Base-by-base conservation (phyloP, 2,888 invertebrate species). In the Eupeodes luniger region DNA sequence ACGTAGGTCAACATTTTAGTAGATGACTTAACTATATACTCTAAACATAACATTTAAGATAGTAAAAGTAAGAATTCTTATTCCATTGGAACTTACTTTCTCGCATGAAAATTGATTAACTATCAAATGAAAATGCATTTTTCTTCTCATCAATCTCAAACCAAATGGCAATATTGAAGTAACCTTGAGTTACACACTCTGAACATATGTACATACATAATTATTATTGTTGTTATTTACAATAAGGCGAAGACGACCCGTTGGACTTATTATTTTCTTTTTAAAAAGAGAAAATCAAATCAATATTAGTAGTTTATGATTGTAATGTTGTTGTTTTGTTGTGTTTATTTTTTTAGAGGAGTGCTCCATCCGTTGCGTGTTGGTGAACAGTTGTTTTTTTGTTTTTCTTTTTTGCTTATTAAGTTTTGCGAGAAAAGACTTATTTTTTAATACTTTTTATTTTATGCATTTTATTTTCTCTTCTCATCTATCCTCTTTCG, bases 311-410 rank as follows among this genome's bases (percentile, higher is more conserved):
- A 14, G 9, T 66, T 66, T 66, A 40, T 70, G 69, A 70, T 55
- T 19, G 11, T 36, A n/a, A 51, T 16, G 69, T 70, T 70, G 55
- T 70, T 70, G 55, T 55, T 40, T 40, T 80, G 74, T 74, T 44
- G 9, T 40, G 9, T 79, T 72, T 61, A 47, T 78, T 83, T 87
- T 27, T 57, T 14, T 2, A 40, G 57, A 81, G 70, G 62, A 77
- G 76, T 87, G 83, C 47, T 59, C 55, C 36, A 44, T 47, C 51
- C 74, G 70, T 80, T 80, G 87, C 83, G 83, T 83, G 87, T 14
- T 80, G 75, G 34, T 47, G 57, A 64, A 57, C 11, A 78, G 47
- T 81, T 78, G 36, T 40, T 40, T 40, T 44, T 19, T 19, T 19
- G n/a, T 19, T 19, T 10, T 55, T 55, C 3, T 40, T 36, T 40